Base-by-base conservation (phyloP, 1,140 invertebrate species). In the Drusus annulatus region DNA sequence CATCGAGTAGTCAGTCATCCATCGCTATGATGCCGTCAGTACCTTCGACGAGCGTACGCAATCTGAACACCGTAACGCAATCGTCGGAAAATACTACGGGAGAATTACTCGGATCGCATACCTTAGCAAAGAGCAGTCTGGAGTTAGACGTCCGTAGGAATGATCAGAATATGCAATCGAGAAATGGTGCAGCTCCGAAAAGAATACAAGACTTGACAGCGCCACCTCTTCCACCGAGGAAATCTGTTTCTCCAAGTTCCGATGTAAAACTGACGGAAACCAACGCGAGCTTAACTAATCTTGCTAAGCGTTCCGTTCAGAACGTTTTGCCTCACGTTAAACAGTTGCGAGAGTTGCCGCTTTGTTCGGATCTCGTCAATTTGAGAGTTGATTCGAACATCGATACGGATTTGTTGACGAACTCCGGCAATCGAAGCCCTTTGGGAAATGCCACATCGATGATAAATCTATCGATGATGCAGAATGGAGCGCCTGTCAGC, bases 201-300 rank as follows among this genome's bases (percentile, higher is more conserved):
- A 58, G 80, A 71, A 45, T 84, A 13, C 81, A 89, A 7, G 89
- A 90, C 58, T 84, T 90, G 1, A 79, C 88, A 4, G 88, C 88
- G 0, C 89, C 89, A 6, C 89, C 89, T 0, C 78, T 90, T 15
- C 89, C 88, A 8, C 89, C 89, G 0, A 81, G 88, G 36, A 89
- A 89, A 84, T 89, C 88, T 31, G 73, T 88, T 8, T 89, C 88
- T 0, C 88, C 89, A 0, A 87, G 78, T 75, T 76, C 82, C 6
- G 82, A 83, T 17, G 65, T 23, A 5, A 52, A 76, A 71, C 63
- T 63, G 13, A 69, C 74, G 16, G 52, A 62, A 65, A 75, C 52
- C 15, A 63, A 79, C 58, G 17, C 52, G n/a, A 79, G 25, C 23
- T 79, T 31, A 3, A 19, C 54, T 17, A 75, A 56, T 50, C 8